Evolutionary conservation across 2,113 vertebrate species (phyloP).

Genomic region (Gorsachius goisagi): DNA sequence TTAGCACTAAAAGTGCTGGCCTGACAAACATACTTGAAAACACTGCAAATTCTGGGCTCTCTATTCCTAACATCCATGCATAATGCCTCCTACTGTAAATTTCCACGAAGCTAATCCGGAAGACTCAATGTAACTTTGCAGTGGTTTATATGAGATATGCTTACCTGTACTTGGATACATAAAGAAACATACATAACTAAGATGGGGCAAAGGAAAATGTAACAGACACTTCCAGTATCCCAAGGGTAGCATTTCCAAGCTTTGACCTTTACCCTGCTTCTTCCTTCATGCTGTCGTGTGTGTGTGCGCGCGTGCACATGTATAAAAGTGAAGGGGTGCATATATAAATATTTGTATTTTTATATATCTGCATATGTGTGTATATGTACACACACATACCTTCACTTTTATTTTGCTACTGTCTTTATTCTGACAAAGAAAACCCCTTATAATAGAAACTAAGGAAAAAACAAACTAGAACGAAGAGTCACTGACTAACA

Average conservation of each 20-base stretch:
- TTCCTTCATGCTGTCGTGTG: neutral
- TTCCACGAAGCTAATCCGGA: neutral
- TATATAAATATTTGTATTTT: neutral
- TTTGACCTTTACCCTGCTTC: neutral
- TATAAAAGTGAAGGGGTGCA: neutral
- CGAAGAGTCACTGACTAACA: neutral
- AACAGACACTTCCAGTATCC: neutral
- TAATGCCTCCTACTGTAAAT: neutral
- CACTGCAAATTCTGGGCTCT: neutral
- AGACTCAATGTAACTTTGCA: neutral
- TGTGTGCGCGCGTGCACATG: too few species aligned
- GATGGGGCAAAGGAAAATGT: neutral
- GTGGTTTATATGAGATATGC: neutral
- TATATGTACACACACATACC: accelerated
- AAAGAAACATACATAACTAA: neutral
- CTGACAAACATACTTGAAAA: neutral
- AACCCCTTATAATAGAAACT: accelerated
- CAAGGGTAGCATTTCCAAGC: neutral
- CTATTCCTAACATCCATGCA: neutral
- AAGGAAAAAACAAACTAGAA: neutral
- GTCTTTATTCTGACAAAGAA: neutral
- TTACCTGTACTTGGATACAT: neutral
- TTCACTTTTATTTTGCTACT: neutral
- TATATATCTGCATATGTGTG: neutral
- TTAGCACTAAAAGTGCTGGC: neutral